Evolutionary conservation across 2,797 vertebrate species (phyloP).

Genomic region (Parotocinclus haroldoi): DNA sequence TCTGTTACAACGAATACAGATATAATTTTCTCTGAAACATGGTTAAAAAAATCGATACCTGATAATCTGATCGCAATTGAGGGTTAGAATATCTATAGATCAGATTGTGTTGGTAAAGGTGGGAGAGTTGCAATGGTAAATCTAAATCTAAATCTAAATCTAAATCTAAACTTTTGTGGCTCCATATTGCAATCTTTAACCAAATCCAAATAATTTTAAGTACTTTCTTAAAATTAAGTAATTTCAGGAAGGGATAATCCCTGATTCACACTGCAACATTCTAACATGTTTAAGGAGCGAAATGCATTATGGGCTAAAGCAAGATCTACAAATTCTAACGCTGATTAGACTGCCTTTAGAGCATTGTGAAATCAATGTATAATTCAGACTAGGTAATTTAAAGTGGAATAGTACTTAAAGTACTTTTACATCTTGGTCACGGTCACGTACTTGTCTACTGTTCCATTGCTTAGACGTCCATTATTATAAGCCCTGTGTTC

Average conservation of each 20-base stretch:
- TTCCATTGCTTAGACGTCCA: too few species aligned
- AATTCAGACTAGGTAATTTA: not conserved
- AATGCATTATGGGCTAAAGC: not conserved
- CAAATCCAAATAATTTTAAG: not conserved
- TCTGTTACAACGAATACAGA: not conserved
- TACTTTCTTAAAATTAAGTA: too few species aligned
- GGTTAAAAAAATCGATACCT: not conserved
- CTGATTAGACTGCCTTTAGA: not conserved
- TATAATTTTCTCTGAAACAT: not conserved
- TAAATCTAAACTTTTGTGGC: too few species aligned
- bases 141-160: too few species aligned
- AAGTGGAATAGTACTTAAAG: not conserved
- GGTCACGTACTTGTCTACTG: too few species aligned
- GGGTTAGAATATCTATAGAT: not conserved
- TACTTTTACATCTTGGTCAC: too few species aligned
- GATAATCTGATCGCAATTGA: not conserved
- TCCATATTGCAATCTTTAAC: not conserved
- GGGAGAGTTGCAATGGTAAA: not conserved
- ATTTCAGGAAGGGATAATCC: not conserved
- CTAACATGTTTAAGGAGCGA: not conserved
- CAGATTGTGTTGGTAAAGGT: not conserved
- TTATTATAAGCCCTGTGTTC: too few species aligned
- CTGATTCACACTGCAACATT: not conserved
- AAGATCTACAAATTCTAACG: not conserved
- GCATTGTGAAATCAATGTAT: not conserved